phyloP scores from a whole-genome alignment of 2,797 vertebrate genomes.

The Acipenser ruthenus region DNA sequence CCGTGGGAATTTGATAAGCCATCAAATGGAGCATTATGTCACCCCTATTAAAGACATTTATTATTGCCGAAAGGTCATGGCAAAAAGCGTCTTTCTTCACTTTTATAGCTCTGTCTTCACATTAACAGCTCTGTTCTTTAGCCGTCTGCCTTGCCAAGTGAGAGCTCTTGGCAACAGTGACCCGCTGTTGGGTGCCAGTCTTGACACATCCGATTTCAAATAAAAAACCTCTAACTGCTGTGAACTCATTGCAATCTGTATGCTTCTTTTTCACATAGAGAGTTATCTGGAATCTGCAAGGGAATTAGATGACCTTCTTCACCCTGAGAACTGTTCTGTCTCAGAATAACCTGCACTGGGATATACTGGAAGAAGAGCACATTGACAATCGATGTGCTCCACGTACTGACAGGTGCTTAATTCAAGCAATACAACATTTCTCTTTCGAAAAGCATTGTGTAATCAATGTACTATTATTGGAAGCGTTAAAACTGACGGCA shows the following conservation, averaged over 20 bases:
- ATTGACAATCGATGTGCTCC: too few relatives aligned
- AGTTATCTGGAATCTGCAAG: constrained; percentile 4
- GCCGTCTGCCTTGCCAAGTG: constrained; percentile 46
- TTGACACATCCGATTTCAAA: constrained; percentile 22
- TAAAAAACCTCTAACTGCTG: constrained; percentile 21
- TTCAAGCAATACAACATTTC: too few relatives aligned
- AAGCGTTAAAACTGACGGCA: too few relatives aligned
- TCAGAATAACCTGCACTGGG: too few relatives aligned
- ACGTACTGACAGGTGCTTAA: too few relatives aligned
- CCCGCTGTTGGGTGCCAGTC: constrained; percentile 46
- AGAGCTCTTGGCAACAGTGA: constrained; percentile 42
- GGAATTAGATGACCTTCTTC: too few relatives aligned
- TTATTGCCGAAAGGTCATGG: constrained; percentile 55
- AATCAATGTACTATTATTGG: too few relatives aligned
- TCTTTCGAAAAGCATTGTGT: too few relatives aligned
- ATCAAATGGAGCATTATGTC: constrained; percentile 65
- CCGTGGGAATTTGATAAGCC: constrained; percentile 63
- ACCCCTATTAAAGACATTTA: constrained; percentile 54
- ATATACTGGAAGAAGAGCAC: too few relatives aligned
- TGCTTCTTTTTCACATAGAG: constrained; percentile 6
- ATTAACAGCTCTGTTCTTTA: constrained; percentile 58
- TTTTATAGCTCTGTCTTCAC: constrained; percentile 56
- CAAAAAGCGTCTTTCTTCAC: constrained; percentile 37
- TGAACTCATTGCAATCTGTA: constrained; percentile 13
- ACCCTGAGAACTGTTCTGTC: too few relatives aligned